Conservation (phyloP, 2,888 invertebrate genomes). For the Diarsia mendica region DNA sequence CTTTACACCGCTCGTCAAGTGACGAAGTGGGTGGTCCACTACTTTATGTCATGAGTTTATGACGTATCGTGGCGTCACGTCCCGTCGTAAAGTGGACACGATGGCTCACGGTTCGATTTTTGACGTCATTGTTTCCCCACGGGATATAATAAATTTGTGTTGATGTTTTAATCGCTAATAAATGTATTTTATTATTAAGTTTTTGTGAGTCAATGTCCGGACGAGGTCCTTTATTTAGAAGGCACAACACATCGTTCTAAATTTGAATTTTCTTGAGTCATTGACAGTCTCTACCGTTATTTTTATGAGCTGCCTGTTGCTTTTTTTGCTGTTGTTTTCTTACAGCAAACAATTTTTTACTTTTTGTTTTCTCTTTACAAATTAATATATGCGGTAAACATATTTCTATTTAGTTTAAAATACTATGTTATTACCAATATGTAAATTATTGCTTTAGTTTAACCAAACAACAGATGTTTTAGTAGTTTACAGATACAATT, state of each 20-base stretch:
- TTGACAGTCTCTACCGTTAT: background rate
- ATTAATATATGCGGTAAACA: background rate
- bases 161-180: slow-evolving; percentile 35
- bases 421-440: background rate
- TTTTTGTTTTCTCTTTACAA: background rate
- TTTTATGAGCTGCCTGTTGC: slow-evolving; percentile 3
- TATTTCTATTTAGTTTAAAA: slow-evolving; percentile 3
- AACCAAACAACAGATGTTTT: background rate
- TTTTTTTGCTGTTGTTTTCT: background rate
- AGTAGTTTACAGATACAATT: background rate
- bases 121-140: slow-evolving; percentile 48
- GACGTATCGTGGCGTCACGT: slow-evolving; percentile 63
- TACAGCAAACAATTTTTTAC: background rate
- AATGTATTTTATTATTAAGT: slow-evolving; percentile 31
- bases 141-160: slow-evolving; percentile 21
- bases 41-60: slow-evolving; percentile 58
- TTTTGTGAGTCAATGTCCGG: slow-evolving; percentile 47
- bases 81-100: slow-evolving; percentile 52
- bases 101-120: slow-evolving; percentile 10
- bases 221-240: slow-evolving; percentile 11
- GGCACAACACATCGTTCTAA: slow-evolving; percentile 22
- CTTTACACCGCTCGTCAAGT: slow-evolving; percentile 77
- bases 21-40: slow-evolving; percentile 80
- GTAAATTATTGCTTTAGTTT: background rate
- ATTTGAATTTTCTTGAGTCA: slow-evolving; percentile 36